Base-by-base conservation (phyloP, 2,113 vertebrate genomes). In the Microtus ochrogaster region DNA sequence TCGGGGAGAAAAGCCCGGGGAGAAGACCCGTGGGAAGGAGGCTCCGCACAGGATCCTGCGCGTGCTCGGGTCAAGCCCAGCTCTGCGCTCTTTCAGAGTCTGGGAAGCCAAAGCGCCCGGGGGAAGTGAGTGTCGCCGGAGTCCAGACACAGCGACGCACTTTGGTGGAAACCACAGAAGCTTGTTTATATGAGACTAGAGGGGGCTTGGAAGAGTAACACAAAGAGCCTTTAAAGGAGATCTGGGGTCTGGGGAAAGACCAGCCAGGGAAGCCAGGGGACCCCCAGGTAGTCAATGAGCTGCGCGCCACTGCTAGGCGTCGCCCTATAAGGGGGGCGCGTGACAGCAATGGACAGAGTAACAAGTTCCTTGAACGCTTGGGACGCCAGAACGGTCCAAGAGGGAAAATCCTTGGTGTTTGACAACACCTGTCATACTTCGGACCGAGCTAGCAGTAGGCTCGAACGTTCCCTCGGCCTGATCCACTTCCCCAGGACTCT, bases 351-450 rank as follows among this genome's bases (percentile, higher is more conserved):
- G 65, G 7, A 22, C 39, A 19, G 66, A 6, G 88, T 3, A 12
- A 63, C 77, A 17, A 74, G 36, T 89, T 76, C 65, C 44, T 39
- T 0, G 19, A 41, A 49, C 1, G 61, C 55, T 44, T 24, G 86
- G 21, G 39, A n/a, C 66, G 26, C 68, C 1, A 3, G 55, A 3
- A 26, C 90, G 2, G 10, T 9, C 4, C 0, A 49, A 39, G 52
- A 49, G 17, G 39, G 47, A 65, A 81, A 28, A 28, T 9, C 36
- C 16, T 52, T 28, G 24, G 36, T 17, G 2, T n/a, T 49, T 58
- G 70, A 73, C 89, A 44, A 72, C 97, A 97, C 97, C 97, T 97
- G 97, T 94, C 58, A 49, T 66, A 95, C 68, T 47, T 36, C 52
- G 36, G 41, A 95, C 5, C 0, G 7, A 3, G 2, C 22, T 39